A percentile compares a stretch with the other conserved stretches of the same genome.
Conservation (phyloP, 2,113 vertebrate genomes). For the Platycercus adscitus region DNA sequence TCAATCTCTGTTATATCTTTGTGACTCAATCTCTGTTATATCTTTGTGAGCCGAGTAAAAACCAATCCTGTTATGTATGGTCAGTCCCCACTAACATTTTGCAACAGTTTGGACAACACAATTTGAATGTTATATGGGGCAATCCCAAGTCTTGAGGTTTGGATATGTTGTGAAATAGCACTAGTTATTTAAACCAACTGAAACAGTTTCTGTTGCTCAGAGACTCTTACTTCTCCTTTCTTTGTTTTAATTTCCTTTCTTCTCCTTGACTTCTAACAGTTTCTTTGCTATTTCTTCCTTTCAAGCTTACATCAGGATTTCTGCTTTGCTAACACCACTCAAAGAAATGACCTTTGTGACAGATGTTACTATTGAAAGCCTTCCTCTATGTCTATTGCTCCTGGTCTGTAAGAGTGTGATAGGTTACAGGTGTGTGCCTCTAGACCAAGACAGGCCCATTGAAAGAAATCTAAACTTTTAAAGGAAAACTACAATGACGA, state of each 20-base stretch:
- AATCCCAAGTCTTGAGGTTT: background rate
- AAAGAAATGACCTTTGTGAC: background rate
- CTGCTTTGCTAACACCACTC: background rate
- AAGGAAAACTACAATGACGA: background rate
- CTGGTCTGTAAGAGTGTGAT: background rate
- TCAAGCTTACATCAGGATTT: background rate
- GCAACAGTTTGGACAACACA: background rate
- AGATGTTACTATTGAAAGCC: background rate
- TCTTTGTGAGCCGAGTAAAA: background rate
- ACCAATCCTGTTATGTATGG: background rate
- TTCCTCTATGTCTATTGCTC: background rate
- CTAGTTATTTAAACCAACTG: background rate
- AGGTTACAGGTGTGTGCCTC: background rate
- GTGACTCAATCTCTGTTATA: no score
- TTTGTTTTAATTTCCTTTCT: background rate
- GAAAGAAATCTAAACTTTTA: background rate
- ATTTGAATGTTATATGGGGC: background rate
- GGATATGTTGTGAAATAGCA: background rate
- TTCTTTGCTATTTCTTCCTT: background rate
- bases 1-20: background rate
- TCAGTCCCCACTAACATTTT: background rate
- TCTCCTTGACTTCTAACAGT: background rate
- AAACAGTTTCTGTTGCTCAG: background rate
- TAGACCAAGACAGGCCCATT: accelerated
- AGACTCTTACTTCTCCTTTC: background rate